Conservation (phyloP, 2,797 vertebrate genomes). For the Microcaecilia unicolor region DNA sequence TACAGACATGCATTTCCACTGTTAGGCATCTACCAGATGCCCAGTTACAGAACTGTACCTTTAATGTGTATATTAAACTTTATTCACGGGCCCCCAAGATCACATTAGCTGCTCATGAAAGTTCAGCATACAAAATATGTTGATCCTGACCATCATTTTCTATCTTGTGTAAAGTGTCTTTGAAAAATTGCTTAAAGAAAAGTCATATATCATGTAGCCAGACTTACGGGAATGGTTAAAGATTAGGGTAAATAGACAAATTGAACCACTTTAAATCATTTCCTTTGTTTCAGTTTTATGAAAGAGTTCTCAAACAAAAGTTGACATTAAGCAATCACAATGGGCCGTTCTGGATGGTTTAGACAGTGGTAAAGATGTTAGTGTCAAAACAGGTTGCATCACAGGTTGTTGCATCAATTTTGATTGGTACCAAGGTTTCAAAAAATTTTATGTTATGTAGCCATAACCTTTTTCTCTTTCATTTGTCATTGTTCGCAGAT, state of each 20-base stretch:
- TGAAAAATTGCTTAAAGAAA: constrained; percentile 66
- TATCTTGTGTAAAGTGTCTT: constrained; percentile 60
- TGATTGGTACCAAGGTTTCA: constrained; percentile 65
- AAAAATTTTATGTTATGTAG: constrained; percentile 68
- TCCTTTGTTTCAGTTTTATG: constrained; percentile 57
- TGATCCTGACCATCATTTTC: constrained; percentile 52
- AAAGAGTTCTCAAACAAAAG: constrained; percentile 63
- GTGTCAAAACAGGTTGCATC: constrained; percentile 62
- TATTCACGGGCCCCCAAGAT: too few species aligned
- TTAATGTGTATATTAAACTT: too few species aligned
- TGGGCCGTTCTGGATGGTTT: constrained; percentile 63
- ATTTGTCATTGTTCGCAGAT: constrained; percentile 81
- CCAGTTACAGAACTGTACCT: too few species aligned
- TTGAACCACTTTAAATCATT: constrained; percentile 71
- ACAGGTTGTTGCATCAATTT: constrained; percentile 53
- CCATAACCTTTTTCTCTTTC: constrained; percentile 67
- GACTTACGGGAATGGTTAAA: constrained; percentile 68
- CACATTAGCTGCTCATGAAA: constrained; percentile 54
- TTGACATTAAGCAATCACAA: constrained; percentile 65
- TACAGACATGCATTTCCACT: too few species aligned
- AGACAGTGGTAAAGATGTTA: constrained; percentile 65
- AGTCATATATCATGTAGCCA: constrained; percentile 65
- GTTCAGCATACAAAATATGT: constrained; percentile 61
- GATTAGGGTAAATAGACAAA: constrained; percentile 73
- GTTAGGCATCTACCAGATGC: too few species aligned